phyloP scores from a whole-genome alignment of 2,888 invertebrate species.

The Lymantria dispar region DNA sequence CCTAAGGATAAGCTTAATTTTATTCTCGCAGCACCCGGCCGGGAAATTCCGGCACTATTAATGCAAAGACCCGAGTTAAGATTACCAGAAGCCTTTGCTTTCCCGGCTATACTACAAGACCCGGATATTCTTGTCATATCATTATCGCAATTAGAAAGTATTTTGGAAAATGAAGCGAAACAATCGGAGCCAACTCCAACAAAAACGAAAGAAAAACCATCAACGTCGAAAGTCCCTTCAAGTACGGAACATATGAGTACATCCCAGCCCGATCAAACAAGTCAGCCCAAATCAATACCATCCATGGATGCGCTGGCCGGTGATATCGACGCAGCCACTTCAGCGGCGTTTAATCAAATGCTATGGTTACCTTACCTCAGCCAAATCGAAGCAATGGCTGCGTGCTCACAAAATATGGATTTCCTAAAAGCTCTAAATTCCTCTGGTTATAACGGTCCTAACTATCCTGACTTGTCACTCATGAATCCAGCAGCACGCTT shows the following conservation, averaged over 20 bases:
- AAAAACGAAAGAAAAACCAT: slow-evolving; percentile 38
- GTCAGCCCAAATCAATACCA: slow-evolving; percentile 58
- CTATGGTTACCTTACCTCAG: slow-evolving; percentile 87
- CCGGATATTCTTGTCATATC: slow-evolving; percentile 91
- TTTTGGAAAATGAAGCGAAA: slow-evolving; percentile 78
- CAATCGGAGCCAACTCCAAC: slow-evolving; percentile 36
- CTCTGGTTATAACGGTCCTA: slow-evolving; percentile 70
- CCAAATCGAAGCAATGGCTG: slow-evolving; percentile 83
- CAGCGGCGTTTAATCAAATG: slow-evolving; percentile 88
- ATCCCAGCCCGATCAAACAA: slow-evolving; percentile 48
- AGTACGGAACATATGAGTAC: slow-evolving; percentile 43
- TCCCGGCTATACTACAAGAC: slow-evolving; percentile 87
- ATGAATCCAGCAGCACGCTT: slow-evolving; percentile 69
- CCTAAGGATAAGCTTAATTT: slow-evolving; percentile 89
- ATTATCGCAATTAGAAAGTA: slow-evolving; percentile 86
- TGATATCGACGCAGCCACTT: slow-evolving; percentile 87
- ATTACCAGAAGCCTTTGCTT: slow-evolving; percentile 88
- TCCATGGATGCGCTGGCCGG: slow-evolving; percentile 77
- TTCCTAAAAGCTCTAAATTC: slow-evolving; percentile 82
- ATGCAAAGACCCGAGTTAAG: slow-evolving; percentile 87
- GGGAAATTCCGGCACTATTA: slow-evolving; percentile 89
- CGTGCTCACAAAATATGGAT: slow-evolving; percentile 81
- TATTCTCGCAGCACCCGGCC: slow-evolving; percentile 87
- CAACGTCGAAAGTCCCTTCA: slow-evolving; percentile 40
- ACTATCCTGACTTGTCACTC: slow-evolving; percentile 76